Conservation (phyloP, 2,797 vertebrate species). For the Xenopus petersii region DNA sequence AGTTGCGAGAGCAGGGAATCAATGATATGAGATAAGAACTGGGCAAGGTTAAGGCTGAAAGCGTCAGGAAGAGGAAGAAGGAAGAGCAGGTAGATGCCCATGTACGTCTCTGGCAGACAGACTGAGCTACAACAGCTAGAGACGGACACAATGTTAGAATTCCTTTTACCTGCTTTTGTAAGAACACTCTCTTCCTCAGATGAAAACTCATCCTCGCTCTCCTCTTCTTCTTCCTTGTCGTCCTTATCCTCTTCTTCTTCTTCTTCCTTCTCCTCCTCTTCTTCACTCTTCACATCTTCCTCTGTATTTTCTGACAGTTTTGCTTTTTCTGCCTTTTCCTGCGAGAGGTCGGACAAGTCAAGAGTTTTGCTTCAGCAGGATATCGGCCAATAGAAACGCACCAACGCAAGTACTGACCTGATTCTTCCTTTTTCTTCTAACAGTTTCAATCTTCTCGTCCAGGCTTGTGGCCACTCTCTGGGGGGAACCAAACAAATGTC, state of each 20-base stretch:
- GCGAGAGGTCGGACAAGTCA: not conserved
- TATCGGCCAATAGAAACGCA: not conserved
- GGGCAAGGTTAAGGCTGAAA: no score
- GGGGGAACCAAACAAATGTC: constrained; percentile 22
- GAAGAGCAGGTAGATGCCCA: not conserved
- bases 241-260: constrained; percentile 59
- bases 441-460: constrained; percentile 92
- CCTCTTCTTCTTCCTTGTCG: constrained; percentile 38
- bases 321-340: constrained; percentile 71
- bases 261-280: constrained; percentile 40
- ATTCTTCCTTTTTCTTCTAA: constrained; percentile 81
- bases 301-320: constrained; percentile 50
- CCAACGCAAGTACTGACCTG: constrained; percentile 69
- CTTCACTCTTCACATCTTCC: constrained; percentile 46
- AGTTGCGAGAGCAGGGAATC: no score
- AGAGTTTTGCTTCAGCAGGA: not conserved
- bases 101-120: not conserved
- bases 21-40: no score
- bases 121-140: no score
- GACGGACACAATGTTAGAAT: not conserved
- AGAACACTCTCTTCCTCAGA: constrained; percentile 81
- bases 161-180: constrained; percentile 78
- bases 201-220: constrained; percentile 69
- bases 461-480: constrained; percentile 84
- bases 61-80: no score